These are phyloP conservation scores for Chiloscyllium plagiosum DNA, from an alignment of 2,113 vertebrate genomes.

Conservation along the genomic window DNA sequence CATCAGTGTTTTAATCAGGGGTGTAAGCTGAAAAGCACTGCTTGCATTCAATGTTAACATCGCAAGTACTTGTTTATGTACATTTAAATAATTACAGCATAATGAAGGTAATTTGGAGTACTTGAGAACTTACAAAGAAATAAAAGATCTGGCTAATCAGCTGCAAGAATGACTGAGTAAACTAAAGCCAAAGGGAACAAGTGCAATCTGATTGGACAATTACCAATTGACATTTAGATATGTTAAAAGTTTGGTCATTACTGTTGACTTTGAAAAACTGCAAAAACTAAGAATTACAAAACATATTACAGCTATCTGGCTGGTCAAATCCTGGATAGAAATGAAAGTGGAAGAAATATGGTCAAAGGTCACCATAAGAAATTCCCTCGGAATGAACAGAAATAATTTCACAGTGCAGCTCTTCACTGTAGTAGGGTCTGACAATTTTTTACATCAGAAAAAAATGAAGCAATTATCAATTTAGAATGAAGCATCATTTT, in stretches of 20 bases:
- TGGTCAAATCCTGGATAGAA: background rate
- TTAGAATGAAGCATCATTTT: background rate
- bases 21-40: background rate
- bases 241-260: background rate
- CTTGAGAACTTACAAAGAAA: background rate
- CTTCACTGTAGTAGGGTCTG: background rate
- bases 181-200: background rate
- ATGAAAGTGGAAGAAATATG: background rate
- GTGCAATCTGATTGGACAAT: constrained; percentile 1
- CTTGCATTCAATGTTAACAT: background rate
- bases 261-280: background rate
- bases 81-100: background rate
- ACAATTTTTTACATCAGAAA: background rate
- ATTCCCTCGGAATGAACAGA: background rate
- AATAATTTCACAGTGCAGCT: background rate
- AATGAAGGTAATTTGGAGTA: background rate
- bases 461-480: background rate
- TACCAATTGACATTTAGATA: background rate
- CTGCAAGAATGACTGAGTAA: constrained; percentile 28
- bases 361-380: background rate
- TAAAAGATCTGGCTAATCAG: constrained; percentile 4
- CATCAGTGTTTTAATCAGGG: background rate
- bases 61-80: constrained; percentile 7
- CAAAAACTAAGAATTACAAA: background rate
- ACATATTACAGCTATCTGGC: background rate